Percentiles rank a stretch among this genome's conserved stretches.
Evolutionary conservation across 2,888 invertebrate species (phyloP).

Genomic region (Trichogramma evanescens): DNA sequence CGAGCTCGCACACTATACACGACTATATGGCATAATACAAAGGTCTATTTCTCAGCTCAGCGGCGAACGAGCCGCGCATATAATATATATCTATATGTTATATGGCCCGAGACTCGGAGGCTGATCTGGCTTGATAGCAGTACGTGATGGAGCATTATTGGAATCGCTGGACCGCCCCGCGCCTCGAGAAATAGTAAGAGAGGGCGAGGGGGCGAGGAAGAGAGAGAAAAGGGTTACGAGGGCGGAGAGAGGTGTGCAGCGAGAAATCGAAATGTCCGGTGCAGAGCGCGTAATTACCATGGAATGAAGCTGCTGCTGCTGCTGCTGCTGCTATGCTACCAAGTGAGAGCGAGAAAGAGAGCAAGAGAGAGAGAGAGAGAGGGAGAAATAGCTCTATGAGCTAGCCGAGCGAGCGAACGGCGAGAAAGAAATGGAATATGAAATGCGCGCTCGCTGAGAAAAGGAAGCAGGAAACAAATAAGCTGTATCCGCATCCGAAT

Average conservation of each 20-base stretch:
- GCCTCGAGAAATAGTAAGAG: too few relatives aligned
- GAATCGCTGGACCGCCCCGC: constrained; percentile 1
- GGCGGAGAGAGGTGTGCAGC: not conserved
- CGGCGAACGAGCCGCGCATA: too few relatives aligned
- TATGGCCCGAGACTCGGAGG: too few relatives aligned
- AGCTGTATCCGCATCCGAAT: constrained; percentile 10
- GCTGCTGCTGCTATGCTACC: not conserved
- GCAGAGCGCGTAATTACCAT: constrained; percentile 19
- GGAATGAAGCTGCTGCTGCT: not conserved
- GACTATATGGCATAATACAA: too few relatives aligned
- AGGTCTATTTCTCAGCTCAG: too few relatives aligned
- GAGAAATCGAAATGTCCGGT: constrained; percentile 13
- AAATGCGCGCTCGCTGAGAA: not conserved
- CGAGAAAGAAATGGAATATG: not conserved
- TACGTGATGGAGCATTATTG: constrained; percentile 14
- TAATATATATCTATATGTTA: too few relatives aligned
- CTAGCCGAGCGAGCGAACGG: not conserved
- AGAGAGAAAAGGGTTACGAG: constrained; percentile 8
- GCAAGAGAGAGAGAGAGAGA: constrained; percentile 8
- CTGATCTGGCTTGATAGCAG: not conserved
- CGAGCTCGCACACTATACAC: too few relatives aligned
- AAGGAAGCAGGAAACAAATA: constrained; percentile 14
- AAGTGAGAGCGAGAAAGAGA: not conserved
- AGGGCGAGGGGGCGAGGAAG: too few relatives aligned
- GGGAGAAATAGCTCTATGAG: not conserved